A percentile compares a stretch with the other conserved stretches of the same genome.
Conservation (phyloP, 2,113 vertebrate species). For the Saccopteryx bilineata region DNA sequence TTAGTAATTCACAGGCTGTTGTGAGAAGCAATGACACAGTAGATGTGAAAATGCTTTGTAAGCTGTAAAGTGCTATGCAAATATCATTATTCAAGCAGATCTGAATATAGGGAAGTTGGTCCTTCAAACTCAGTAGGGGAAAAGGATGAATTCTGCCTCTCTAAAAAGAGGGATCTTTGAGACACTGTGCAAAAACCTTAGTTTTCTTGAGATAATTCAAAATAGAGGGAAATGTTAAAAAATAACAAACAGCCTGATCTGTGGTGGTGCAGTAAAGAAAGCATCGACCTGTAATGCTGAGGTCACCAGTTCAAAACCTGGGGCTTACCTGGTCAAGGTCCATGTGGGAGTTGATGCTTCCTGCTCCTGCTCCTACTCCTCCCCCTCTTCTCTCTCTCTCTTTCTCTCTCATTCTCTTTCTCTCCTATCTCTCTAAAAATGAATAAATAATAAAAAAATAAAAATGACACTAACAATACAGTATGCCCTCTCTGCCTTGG, state of each 20-base stretch:
- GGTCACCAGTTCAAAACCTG: too few relatives aligned
- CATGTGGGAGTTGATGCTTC: too few relatives aligned
- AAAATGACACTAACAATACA: background rate
- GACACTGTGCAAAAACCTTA: background rate
- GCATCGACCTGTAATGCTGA: too few relatives aligned
- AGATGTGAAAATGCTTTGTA: background rate
- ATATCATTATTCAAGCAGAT: slow-evolving; percentile 4
- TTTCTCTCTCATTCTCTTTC: too few relatives aligned
- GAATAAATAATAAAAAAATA: too few relatives aligned
- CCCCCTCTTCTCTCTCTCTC: too few relatives aligned
- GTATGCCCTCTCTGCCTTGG: background rate
- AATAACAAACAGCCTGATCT: too few relatives aligned
- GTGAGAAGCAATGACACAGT: background rate
- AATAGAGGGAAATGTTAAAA: slow-evolving; percentile 1
- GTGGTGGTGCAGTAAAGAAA: too few relatives aligned
- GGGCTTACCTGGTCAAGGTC: too few relatives aligned
- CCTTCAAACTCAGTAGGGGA: background rate
- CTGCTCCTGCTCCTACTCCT: too few relatives aligned
- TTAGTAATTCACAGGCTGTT: background rate
- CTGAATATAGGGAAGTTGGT: background rate
- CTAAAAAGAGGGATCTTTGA: slow-evolving; percentile 3
- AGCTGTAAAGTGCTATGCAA: background rate
- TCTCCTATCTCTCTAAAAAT: too few relatives aligned
- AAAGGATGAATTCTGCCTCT: slow-evolving; percentile 16
- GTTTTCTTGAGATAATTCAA: slow-evolving; percentile 31